phyloP scores from a whole-genome alignment of 2,113 vertebrate genomes.

The Oreochromis aureus region DNA sequence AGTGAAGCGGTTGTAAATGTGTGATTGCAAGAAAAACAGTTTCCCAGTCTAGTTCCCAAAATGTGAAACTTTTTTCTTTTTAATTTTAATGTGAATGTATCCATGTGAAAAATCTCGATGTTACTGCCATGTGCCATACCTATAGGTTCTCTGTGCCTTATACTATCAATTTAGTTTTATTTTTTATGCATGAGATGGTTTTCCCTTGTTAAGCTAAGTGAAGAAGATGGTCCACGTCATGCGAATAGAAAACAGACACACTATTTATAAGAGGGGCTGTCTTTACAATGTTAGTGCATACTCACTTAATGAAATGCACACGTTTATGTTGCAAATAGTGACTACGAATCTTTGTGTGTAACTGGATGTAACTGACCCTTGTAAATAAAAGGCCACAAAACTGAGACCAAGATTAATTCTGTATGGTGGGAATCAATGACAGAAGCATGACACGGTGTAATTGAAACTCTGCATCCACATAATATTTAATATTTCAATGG shows the following conservation, averaged over 20 bases:
- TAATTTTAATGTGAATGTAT: constrained; percentile 1
- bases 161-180: neutral
- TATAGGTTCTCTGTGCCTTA: constrained; percentile 59
- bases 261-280: neutral
- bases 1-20: neutral
- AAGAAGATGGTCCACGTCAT: neutral
- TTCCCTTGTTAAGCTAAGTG: neutral
- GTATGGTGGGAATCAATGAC: neutral
- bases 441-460: constrained; percentile 17
- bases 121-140: constrained; percentile 28
- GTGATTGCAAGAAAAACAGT: neutral
- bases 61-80: neutral
- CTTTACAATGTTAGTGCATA: neutral
- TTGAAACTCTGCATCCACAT: neutral
- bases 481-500: constrained; percentile 7
- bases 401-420: neutral
- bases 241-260: neutral
- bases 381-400: constrained; percentile 13
- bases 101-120: neutral
- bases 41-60: neutral
- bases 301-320: neutral
- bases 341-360: constrained; percentile 16
- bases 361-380: constrained; percentile 1
- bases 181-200: constrained; percentile 4
- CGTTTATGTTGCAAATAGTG: neutral